Base-by-base conservation (phyloP, 1,140 invertebrate genomes). In the Stegodyphus dumicola region DNA sequence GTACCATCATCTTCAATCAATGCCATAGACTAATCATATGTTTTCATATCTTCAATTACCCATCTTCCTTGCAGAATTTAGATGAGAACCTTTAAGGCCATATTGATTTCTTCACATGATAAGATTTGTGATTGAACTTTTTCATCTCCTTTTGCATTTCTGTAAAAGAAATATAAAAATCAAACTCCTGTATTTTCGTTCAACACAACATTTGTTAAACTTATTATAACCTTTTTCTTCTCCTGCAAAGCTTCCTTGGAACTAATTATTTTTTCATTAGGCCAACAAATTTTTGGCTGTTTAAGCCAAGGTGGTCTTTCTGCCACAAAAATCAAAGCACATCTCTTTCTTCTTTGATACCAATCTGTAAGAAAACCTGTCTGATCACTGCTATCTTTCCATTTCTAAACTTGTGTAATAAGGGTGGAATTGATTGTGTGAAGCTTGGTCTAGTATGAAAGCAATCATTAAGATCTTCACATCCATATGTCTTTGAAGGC, bases 101-200 rank as follows among this genome's bases (percentile, higher is more conserved):
- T 56, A 6, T 74, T 56, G 9, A 53, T 74, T 54, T 74, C 71
- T 74, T 74, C 52, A 54, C 71, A 67, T 66, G 71, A 52, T n/a
- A 52, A 54, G 6, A 7, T 51, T 52, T 15, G 13, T n/a, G n/a
- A 17, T n/a, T 15, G 49, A 17, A 7, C 9, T 7, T 6, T 10
- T 51, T 13, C 15, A 10, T 53, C n/a, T 49, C 49, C 0, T 54
- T 54, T 74, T 13, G 3, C 9, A 15, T 74, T 74, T 11, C 18
- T 52, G 33, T 7, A 53, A 74, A 74, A 74, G 52, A 74, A 74
- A 54, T 74, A 74, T 74, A 74, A 74, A 53, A 74, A 53, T 53
- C 17, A 9, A 74, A 54, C 7, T 7, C 49, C 10, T 17, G 6
- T 17, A 33, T 17, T n/a, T 5, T 67, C 6, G 56, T 60, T 60